Evolutionary conservation across 2,113 vertebrate species (phyloP), one percentile per base, ranked within the genome.

Genomic region (Bolborhynchus lineola): DNA sequence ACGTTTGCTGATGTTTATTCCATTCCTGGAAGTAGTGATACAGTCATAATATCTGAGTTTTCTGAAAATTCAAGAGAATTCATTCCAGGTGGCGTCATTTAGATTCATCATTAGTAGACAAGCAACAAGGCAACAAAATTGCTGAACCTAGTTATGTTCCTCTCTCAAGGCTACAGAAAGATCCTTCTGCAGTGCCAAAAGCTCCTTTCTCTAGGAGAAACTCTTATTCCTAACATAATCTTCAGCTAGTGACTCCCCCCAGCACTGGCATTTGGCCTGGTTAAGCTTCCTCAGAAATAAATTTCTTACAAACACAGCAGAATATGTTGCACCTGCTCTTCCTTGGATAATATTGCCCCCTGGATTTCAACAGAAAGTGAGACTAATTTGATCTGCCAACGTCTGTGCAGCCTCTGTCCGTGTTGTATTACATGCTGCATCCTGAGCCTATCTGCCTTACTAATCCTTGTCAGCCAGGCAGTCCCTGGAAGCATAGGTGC

Each of bases 351-450:
- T 93, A 85, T 92, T 93, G 89, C 82, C 88, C 74, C 17, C 57
- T 67, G 88, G 90, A 92, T 93, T 95, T 95, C 88, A 76, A 49
- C 46, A 80, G 74, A 95, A 86, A 96, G 88, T 71, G 80, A 87
- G 81, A 60, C 91, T 90, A 91, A 96, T 92, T 92, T 90, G 86
- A 94, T 91, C 90, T 94, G 92, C 84, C 78, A 87, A 57, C 4
- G 59, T 70, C 78, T 92, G 69, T 89, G 39, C 75, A 89, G 84
- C 68, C 47, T 78, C 20, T 67, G 59, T 65, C 85, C 17, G 5
- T 4, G 11, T 44, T 35, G 29, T 64, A 72, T 71, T 78, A 64
- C 63, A 23, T 26, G 33, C 16, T 24, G 90, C 71, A 76, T 88
- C 44, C 47, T 7, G 13, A 83, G 49, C 69, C 59, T 65, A 49